Conservation (phyloP, 1,140 invertebrate genomes). For the Drosophila aff. region DNA sequence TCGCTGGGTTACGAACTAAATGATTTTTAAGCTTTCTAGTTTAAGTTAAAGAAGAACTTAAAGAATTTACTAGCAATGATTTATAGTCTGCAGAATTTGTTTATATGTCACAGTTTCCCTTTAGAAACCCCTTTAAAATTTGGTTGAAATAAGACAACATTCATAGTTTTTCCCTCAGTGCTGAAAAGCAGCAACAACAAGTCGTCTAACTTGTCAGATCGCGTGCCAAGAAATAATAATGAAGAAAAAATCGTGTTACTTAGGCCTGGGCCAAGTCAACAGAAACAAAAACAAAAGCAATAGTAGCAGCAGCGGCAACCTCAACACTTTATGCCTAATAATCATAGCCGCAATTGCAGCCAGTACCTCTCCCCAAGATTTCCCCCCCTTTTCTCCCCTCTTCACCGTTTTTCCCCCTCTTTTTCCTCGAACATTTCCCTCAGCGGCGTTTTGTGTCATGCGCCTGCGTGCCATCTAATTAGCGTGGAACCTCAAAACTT, state of each 20-base stretch:
- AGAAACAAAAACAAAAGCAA: conserved; percentile 11
- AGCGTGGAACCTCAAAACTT: conserved; percentile 57
- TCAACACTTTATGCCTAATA: conserved; percentile 76
- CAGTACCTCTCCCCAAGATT: not conserved
- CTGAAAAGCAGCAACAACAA: conserved; percentile 30
- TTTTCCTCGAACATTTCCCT: conserved; percentile 7
- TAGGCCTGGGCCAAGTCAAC: conserved; percentile 51
- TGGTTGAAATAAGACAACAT: not conserved
- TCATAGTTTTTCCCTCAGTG: not conserved
- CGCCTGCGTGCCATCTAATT: conserved; percentile 73
- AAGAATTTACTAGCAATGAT: not conserved
- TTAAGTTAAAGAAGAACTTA: too few relatives aligned
- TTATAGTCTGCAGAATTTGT: too few relatives aligned
- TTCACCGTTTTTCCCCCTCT: too few relatives aligned
- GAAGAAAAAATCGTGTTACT: conserved; percentile 79
- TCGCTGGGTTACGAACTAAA: too few relatives aligned
- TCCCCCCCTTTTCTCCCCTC: not conserved
- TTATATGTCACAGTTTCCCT: too few relatives aligned
- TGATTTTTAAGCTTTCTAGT: too few relatives aligned
- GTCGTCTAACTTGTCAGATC: conserved; percentile 78
- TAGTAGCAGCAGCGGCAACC: conserved; percentile 23
- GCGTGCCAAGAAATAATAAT: conserved; percentile 83
- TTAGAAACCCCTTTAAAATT: not conserved
- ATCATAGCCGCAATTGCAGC: conserved; percentile 56
- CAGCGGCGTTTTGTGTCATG: conserved; percentile 48